These are phyloP conservation scores for Condylostylus longicornis DNA, from an alignment of 1,140 invertebrate species.

Conservation along the genomic window DNA sequence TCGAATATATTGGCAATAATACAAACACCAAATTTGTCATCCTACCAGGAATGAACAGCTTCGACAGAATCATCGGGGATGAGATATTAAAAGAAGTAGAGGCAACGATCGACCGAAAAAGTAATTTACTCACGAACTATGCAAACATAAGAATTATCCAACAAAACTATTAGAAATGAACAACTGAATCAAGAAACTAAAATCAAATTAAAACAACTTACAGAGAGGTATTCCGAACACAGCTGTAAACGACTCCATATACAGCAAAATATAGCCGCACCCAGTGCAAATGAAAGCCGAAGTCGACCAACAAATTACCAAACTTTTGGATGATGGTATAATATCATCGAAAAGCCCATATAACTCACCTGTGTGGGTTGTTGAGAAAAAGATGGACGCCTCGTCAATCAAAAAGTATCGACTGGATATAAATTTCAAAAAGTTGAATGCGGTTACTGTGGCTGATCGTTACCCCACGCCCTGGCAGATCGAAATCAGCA, in stretches of 20 bases:
- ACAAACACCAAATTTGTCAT: constrained; percentile 5
- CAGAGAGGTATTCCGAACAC: not conserved
- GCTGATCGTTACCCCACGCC: constrained; percentile 36
- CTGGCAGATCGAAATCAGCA: too few relatives aligned
- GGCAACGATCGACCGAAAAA: too few relatives aligned
- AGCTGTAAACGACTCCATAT: not conserved
- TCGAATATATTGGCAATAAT: constrained; percentile 1
- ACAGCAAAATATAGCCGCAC: constrained; percentile 11
- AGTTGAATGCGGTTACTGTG: constrained; percentile 18
- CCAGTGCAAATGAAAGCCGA: constrained; percentile 12
- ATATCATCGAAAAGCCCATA: constrained; percentile 11
- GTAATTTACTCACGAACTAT: not conserved
- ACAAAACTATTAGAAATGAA: not conserved
- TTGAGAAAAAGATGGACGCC: constrained; percentile 5
- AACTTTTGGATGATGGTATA: constrained; percentile 14
- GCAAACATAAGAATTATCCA: not conserved
- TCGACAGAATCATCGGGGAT: not conserved
- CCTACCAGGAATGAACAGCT: not conserved
- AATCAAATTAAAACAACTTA: not conserved
- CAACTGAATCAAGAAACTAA: not conserved
- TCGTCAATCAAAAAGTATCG: constrained; percentile 19
- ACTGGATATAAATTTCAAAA: constrained; percentile 20
- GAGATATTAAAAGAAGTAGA: not conserved
- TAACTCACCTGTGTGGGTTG: constrained; percentile 3
- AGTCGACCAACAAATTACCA: constrained; percentile 10